Evolutionary conservation across 2,888 invertebrate species (phyloP).

Genomic region (Portevinia maculata): DNA sequence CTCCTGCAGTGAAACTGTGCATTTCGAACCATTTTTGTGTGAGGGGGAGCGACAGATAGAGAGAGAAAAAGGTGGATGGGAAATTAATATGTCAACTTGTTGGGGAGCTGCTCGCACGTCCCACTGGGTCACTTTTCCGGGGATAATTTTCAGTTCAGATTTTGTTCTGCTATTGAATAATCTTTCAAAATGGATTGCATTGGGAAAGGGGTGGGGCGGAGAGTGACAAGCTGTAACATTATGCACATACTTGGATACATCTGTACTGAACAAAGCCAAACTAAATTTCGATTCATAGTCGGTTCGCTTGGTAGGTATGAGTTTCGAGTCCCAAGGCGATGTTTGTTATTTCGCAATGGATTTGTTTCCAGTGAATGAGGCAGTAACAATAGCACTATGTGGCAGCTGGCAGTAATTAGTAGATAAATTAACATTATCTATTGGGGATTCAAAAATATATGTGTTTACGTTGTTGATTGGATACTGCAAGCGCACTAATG

Average conservation of each 20-base stretch:
- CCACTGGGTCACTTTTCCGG: slow-evolving; percentile 62
- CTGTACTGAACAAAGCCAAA: neutral
- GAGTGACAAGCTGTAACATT: slow-evolving; percentile 13
- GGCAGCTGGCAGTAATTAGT: slow-evolving; percentile 70
- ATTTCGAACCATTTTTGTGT: neutral
- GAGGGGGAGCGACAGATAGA: neutral
- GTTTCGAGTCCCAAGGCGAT: slow-evolving; percentile 67
- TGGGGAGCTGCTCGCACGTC: slow-evolving; percentile 15
- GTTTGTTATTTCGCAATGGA: slow-evolving; percentile 59
- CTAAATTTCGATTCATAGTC: neutral
- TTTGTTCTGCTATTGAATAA: slow-evolving; percentile 10
- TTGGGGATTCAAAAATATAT: slow-evolving; percentile 53
- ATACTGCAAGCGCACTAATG: slow-evolving; percentile 29
- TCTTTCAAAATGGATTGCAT: no score
- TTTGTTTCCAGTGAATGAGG: slow-evolving; percentile 29
- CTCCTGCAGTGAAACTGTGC: slow-evolving; percentile 37
- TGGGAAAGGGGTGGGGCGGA: neutral
- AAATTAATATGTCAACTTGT: neutral
- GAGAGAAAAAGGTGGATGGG: neutral
- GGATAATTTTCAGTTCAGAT: slow-evolving; percentile 46
- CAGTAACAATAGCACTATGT: slow-evolving; percentile 19
- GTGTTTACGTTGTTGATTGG: slow-evolving; percentile 44
- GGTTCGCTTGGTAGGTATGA: neutral
- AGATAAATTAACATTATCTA: slow-evolving; percentile 72
- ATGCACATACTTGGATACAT: slow-evolving; percentile 4